A percentile compares a stretch with the other conserved stretches of the same genome.
These are phyloP conservation scores for Drosophila dunni DNA, from an alignment of 1,140 invertebrate species.

Conservation along the genomic window DNA sequence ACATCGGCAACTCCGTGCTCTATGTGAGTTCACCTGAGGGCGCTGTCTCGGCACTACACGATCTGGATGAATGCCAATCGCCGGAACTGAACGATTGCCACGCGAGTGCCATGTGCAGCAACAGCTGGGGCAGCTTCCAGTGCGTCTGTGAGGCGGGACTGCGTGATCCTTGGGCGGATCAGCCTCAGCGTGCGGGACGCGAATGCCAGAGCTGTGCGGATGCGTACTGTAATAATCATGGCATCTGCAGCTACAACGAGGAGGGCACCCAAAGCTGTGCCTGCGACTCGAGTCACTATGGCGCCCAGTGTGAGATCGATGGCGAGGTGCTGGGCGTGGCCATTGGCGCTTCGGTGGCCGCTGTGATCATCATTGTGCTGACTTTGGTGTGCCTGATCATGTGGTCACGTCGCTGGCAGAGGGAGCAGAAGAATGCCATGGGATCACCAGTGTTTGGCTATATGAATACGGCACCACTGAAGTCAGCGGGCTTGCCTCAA, in stretches of 20 bases:
- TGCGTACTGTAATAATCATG: slow-evolving; percentile 92
- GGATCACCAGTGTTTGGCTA: slow-evolving; percentile 93
- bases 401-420: slow-evolving; percentile 96
- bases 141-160: slow-evolving; percentile 93
- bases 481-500: slow-evolving; percentile 87
- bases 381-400: slow-evolving; percentile 94
- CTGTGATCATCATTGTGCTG: slow-evolving; percentile 93
- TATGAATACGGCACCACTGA: slow-evolving; percentile 90
- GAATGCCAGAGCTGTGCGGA: slow-evolving; percentile 91
- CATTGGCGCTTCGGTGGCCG: slow-evolving; percentile 94
- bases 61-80: slow-evolving; percentile 95
- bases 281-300: slow-evolving; percentile 94
- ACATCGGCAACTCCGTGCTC: slow-evolving; percentile 93
- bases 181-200: slow-evolving; percentile 88
- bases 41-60: slow-evolving; percentile 90
- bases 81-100: slow-evolving; percentile 96
- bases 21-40: slow-evolving; percentile 92
- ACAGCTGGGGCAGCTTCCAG: slow-evolving; percentile 94
- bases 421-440: slow-evolving; percentile 91
- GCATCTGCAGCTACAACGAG: slow-evolving; percentile 91
- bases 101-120: slow-evolving; percentile 92
- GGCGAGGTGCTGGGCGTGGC: slow-evolving; percentile 96
- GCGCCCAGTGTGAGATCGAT: slow-evolving; percentile 94
- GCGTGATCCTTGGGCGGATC: slow-evolving; percentile 89
- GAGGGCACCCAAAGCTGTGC: slow-evolving; percentile 91